These are phyloP conservation scores for Meloidogyne floridensis DNA, from an alignment of 1,140 invertebrate genomes.

Conservation along the genomic window DNA sequence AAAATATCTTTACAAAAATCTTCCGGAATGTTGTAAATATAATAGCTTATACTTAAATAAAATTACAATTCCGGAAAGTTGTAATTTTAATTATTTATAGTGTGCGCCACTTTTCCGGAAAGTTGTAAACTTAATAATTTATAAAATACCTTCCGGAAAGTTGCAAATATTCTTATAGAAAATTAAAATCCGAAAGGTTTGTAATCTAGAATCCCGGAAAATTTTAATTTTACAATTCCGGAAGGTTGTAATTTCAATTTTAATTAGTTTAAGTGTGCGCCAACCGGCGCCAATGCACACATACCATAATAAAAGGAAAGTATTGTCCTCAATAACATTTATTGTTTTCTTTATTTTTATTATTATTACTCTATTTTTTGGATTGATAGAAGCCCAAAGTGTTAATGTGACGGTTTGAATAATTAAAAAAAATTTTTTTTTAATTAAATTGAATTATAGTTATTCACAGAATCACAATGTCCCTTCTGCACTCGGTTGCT, in stretches of 20 bases:
- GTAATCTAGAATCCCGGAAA: too few species aligned
- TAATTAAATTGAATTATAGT: neutral
- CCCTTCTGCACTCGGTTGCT: slow-evolving; percentile 54
- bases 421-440: neutral
- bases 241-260: neutral
- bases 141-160: too few species aligned
- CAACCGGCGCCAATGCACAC: neutral
- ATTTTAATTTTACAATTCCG: too few species aligned
- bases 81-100: neutral
- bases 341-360: neutral
- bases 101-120: too few species aligned
- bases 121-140: too few species aligned
- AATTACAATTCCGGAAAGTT: neutral
- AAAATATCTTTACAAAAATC: neutral
- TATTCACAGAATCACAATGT: slow-evolving; percentile 59
- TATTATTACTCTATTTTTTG: neutral
- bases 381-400: slow-evolving; percentile 21
- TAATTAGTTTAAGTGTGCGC: neutral
- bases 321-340: neutral
- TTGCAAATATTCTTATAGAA: too few species aligned
- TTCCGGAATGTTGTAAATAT: too few species aligned
- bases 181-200: too few species aligned
- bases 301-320: neutral
- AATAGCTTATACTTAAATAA: neutral
- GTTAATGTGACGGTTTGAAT: slow-evolving; percentile 43